Conservation (phyloP, 2,797 vertebrate species). For the Trichosurus vulpecula region DNA sequence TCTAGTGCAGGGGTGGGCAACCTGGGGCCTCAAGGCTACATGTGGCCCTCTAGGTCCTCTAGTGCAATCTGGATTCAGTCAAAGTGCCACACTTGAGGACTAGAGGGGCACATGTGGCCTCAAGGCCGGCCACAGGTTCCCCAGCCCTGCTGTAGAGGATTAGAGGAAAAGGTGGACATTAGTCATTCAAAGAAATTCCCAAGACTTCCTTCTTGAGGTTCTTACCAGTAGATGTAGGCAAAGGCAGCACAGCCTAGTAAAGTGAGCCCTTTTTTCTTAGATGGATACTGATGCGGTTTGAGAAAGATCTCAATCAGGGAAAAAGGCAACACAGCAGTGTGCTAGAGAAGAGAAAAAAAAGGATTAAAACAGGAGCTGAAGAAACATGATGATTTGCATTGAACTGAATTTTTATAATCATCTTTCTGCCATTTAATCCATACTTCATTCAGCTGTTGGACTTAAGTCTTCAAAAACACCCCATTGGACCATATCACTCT, state of each 20-base stretch:
- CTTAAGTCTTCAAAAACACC: background rate
- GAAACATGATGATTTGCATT: background rate
- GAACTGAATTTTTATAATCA: background rate
- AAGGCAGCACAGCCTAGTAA: slow-evolving; percentile 81
- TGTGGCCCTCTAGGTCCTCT: too few species aligned
- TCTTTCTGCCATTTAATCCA: background rate
- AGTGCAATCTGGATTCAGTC: too few species aligned
- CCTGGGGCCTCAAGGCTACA: too few species aligned
- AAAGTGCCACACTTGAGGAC: too few species aligned
- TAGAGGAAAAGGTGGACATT: background rate
- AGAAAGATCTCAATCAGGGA: slow-evolving; percentile 87
- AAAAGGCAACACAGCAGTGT: slow-evolving; percentile 88
- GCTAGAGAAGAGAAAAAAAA: slow-evolving; percentile 83
- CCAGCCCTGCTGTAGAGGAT: background rate
- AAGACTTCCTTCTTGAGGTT: background rate
- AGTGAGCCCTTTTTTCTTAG: slow-evolving; percentile 86
- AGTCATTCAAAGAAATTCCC: background rate
- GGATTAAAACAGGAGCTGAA: background rate
- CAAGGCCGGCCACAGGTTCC: too few species aligned
- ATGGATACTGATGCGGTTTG: slow-evolving; percentile 88
- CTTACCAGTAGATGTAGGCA: slow-evolving; percentile 91
- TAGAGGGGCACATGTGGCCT: too few species aligned
- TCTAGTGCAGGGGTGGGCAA: background rate
- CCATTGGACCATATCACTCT: background rate
- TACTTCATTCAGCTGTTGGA: background rate